Percentiles rank a stretch among this genome's conserved stretches.
Evolutionary conservation across 2,888 invertebrate genomes (phyloP).

Genomic region (Phorcus lineatus): DNA sequence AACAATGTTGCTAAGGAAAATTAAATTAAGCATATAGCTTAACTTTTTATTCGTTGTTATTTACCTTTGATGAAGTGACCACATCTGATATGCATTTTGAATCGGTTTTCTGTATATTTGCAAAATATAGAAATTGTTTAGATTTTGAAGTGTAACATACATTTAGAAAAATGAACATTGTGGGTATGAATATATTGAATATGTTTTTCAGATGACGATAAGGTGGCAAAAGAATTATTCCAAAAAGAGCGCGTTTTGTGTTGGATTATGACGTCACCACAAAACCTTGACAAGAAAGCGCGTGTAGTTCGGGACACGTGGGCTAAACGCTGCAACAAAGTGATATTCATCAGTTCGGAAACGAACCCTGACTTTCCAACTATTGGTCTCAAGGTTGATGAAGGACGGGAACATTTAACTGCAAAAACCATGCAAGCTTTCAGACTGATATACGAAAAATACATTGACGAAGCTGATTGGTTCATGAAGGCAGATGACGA

Average conservation of each 20-base stretch:
- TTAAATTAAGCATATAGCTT: too few relatives aligned
- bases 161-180: too few relatives aligned
- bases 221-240: constrained; percentile 77
- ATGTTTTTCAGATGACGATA: constrained; percentile 57
- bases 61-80: too few relatives aligned
- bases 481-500: constrained; percentile 99
- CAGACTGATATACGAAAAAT: constrained; percentile 87
- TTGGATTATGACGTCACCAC: constrained; percentile 96
- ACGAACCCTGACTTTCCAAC: constrained; percentile 85
- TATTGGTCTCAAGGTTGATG: constrained; percentile 85
- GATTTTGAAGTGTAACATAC: too few relatives aligned
- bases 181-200: too few relatives aligned
- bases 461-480: constrained; percentile 93
- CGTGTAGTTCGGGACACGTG: constrained; percentile 94
- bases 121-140: too few relatives aligned
- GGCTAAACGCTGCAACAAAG: constrained; percentile 85
- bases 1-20: too few relatives aligned
- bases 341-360: constrained; percentile 76
- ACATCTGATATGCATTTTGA: too few relatives aligned
- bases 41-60: too few relatives aligned
- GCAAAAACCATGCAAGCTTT: constrained; percentile 97
- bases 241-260: constrained; percentile 90
- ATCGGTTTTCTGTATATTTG: too few relatives aligned
- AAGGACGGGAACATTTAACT: constrained; percentile 95
- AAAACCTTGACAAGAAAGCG: constrained; percentile 91